Conservation (phyloP, 2,797 vertebrate species). For the Peromyscus melanophrys region DNA sequence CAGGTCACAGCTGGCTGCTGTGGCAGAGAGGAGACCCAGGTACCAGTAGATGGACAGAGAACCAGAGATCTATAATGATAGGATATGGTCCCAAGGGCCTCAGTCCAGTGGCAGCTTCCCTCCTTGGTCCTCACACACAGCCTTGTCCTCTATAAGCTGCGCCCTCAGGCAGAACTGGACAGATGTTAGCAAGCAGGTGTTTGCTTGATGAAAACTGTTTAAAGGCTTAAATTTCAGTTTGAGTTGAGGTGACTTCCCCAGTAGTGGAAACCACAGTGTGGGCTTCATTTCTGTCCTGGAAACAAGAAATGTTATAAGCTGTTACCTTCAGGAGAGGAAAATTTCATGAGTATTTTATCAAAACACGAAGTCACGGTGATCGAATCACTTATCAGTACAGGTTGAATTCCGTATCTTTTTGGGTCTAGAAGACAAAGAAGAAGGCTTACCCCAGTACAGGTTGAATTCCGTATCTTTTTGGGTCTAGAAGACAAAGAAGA, state of each 20-base stretch:
- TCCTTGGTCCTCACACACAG: too few species aligned
- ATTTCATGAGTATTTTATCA: constrained; percentile 54
- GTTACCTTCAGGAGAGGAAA: neutral
- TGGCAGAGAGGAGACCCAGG: neutral
- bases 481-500: neutral
- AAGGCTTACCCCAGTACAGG: too few species aligned
- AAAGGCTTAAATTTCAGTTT: constrained; percentile 49
- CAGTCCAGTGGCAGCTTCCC: neutral
- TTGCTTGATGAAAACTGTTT: constrained; percentile 46
- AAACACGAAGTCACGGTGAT: neutral
- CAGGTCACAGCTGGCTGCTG: neutral
- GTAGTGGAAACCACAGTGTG: constrained; percentile 20
- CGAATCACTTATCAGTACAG: neutral
- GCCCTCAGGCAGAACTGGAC: neutral
- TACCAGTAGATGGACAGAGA: neutral
- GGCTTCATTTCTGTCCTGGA: constrained; percentile 28
- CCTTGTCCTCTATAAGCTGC: neutral
- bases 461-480: neutral
- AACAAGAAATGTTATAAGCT: neutral
- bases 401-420: neutral
- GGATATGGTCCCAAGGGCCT: neutral
- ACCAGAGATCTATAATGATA: neutral
- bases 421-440: neutral
- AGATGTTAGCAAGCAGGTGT: constrained; percentile 34
- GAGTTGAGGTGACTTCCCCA: constrained; percentile 51